Base-by-base conservation (phyloP, 2,888 invertebrate genomes). In the Pasiphila rectangulata region DNA sequence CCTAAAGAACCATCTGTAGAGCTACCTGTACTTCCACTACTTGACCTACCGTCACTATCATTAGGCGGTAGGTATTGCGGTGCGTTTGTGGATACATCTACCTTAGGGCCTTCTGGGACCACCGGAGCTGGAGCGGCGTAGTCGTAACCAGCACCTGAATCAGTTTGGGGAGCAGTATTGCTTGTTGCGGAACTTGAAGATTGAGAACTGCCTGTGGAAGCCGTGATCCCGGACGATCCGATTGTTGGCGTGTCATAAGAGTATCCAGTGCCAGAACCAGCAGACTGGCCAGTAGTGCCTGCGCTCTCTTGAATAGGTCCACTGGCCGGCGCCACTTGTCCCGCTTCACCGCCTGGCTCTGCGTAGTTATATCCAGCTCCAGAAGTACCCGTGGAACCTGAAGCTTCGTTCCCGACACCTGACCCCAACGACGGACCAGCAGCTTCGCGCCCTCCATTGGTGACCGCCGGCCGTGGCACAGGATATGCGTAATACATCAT, bases 401-500 rank as follows among this genome's bases (percentile, higher is more conserved):
- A 9, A 6, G 54, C 37, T 6, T 51, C 12, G 9, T 51, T 46
- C 3, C 61, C 51, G 3, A 61, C 47, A 7, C 62, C 63, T 19
- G 67, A n/a, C 6, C 29, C 24, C 10, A 34, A 34, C 4, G 72
- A 64, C 45, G 59, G 68, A n/a, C 78, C 75, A 52, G 69, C 74
- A 51, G 70, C 66, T 61, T 66, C 75, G 34, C 69, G 64, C 30
- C 66, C 71, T 36, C 67, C 45, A n/a, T n/a, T 20, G 41, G 16
- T 45, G 45, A 38, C 32, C 64, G 23, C 67, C 60, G 57, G 60
- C 61, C 40, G 69, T 68, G 44, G 57, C 17, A 61, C 82, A 38
- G 85, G 83, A 59, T 85, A 85, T 41, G 83, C 83, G 69, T 86
- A 85, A 75, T 70, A 84, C 84, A 83, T 85, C 68, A 78, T 79